Evolutionary conservation across 2,797 vertebrate genomes (phyloP), one percentile per base, ranked within the genome.

Genomic region (Mastacembelus armatus): DNA sequence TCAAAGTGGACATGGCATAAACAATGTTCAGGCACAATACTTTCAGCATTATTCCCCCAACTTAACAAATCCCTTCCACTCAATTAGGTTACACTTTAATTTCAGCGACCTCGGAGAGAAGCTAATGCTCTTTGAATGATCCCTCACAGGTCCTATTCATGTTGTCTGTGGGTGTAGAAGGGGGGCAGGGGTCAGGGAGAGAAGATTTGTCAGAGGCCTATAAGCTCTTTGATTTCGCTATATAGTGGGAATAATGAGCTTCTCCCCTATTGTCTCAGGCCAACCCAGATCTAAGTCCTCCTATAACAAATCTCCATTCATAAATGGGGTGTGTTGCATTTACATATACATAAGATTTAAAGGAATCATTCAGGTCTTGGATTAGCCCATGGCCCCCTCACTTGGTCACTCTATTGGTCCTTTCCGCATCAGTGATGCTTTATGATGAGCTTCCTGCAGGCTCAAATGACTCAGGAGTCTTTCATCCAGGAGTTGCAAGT

Each of bases 261-360:
- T 73, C 87, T 88, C 72, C 76, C 8, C 80, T 88, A 84, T 92
- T 91, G 86, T 91, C 80, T 83, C 85, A 79, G 77, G 69, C 80
- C 50, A 66, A 74, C 72, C 74, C 32, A 39, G 43, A 86, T 65
- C 87, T 86, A 91, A 91, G 78, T 78, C 81, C 74, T 72, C 81
- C 74, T 71, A 76, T 70, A 64, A 74, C 48, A 69, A 81, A 68
- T 66, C 66, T 39, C 65, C 72, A 78, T 90, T 91, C 80, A 85
- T 74, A 80, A 78, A 79, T 27, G 38, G 30, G 65, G 61, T 76
- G 71, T 82, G 80, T 74, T 43, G 16, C 84, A 92, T 94, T 93
- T 92, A 87, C 92, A 94, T 92, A 92, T 91, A 92, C 89, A 92
- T 92, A 80, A 85, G 47, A 74, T 76, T 84, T 78, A 81, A 88